Evolutionary conservation across 2,888 invertebrate species (phyloP).

Genomic region (Cosmorhoe ocellata): DNA sequence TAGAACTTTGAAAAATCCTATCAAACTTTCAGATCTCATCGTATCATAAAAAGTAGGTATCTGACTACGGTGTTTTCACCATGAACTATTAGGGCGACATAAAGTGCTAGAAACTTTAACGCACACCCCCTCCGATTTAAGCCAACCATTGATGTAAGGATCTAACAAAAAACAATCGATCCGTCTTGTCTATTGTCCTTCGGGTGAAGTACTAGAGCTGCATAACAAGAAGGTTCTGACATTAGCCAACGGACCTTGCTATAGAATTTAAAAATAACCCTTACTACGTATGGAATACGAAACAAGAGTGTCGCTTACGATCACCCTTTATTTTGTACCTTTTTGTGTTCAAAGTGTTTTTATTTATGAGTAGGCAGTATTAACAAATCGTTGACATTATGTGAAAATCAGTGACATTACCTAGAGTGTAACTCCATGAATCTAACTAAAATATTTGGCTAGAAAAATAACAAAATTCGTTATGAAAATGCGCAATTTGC

Average conservation of each 20-base stretch:
- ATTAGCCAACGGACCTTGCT: constrained; percentile 1
- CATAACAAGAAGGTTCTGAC: constrained; percentile 17
- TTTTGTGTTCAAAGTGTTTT: too few species aligned
- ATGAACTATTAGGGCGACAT: constrained; percentile 27
- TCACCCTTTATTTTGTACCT: neutral
- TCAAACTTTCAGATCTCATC: constrained; percentile 2
- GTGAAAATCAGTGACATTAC: too few species aligned
- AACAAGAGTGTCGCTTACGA: neutral
- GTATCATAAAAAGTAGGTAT: constrained; percentile 2
- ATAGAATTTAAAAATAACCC: constrained; percentile 7
- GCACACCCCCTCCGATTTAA: constrained; percentile 23
- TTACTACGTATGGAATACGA: neutral
- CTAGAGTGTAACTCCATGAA: too few species aligned
- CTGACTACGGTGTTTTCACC: constrained; percentile 29
- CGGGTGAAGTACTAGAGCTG: constrained; percentile 24
- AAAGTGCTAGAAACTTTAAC: constrained; percentile 15
- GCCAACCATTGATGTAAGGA: too few species aligned
- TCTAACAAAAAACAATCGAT: constrained; percentile 24
- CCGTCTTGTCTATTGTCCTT: constrained; percentile 29
- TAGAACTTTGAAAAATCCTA: constrained; percentile 6
- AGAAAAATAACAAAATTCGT: too few species aligned
- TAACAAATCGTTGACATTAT: too few species aligned
- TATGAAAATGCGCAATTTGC: too few species aligned
- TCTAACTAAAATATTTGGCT: too few species aligned
- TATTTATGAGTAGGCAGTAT: too few species aligned